Conservation (phyloP, 2,797 vertebrate genomes). For the Cygnus olor region DNA sequence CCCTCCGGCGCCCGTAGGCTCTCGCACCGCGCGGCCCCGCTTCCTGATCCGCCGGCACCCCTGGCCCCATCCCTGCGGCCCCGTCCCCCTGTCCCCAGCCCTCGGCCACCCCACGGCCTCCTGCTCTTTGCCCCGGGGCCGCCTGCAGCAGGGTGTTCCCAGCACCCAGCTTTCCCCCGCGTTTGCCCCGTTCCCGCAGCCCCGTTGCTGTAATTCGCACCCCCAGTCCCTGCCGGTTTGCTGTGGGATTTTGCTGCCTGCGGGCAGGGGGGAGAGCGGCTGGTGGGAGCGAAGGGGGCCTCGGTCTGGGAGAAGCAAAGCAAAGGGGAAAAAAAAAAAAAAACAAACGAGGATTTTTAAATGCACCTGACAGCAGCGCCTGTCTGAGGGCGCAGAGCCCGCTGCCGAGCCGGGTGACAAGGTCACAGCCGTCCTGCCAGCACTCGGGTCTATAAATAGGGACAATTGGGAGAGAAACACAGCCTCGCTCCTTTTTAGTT, state of each 20-base stretch:
- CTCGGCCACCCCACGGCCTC: fast-evolving
- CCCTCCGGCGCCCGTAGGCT: neutral
- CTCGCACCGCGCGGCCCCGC: neutral
- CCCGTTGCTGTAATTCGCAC: neutral
- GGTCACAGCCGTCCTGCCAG: conserved; percentile 1
- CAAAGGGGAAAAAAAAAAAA: neutral
- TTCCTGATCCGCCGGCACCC: neutral
- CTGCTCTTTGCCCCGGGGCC: fast-evolving
- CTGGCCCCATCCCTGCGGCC: neutral
- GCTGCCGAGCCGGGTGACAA: neutral
- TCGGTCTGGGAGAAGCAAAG: fast-evolving
- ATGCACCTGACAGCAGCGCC: neutral
- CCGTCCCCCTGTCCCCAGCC: neutral
- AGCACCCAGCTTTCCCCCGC: neutral
- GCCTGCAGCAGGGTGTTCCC: neutral
- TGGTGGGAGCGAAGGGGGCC: fast-evolving
- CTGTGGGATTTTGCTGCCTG: neutral
- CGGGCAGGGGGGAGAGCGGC: neutral
- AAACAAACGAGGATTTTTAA: fast-evolving
- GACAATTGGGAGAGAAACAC: conserved; percentile 20
- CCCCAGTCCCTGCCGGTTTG: fast-evolving
- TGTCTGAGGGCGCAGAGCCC: neutral
- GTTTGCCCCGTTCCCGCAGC: fast-evolving
- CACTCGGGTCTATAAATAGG: conserved; percentile 50
- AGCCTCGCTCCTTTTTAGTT: conserved; percentile 36